Conservation (phyloP, 2,888 invertebrate genomes). For the Amblyjoppa fuscipennis region DNA sequence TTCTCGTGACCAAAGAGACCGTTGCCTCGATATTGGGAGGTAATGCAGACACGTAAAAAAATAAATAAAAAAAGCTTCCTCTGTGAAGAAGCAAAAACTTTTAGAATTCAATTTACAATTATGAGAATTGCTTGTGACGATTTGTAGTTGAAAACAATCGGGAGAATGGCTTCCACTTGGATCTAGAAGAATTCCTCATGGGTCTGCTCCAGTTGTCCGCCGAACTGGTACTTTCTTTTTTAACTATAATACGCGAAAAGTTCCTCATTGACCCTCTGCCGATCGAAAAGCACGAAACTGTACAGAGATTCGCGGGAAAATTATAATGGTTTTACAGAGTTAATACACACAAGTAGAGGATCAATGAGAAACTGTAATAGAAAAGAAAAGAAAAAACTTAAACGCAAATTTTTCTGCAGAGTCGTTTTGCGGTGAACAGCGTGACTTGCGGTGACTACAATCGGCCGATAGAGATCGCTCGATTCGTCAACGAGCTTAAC, state of each 20-base stretch:
- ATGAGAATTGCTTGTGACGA: background rate
- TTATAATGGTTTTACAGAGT: background rate
- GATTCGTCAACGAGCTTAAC: slow-evolving; percentile 94
- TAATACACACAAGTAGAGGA: too few species aligned
- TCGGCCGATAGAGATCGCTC: slow-evolving; percentile 92
- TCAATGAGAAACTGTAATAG: background rate
- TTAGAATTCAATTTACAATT: slow-evolving; percentile 18
- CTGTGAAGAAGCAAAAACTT: too few species aligned
- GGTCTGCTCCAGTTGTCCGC: slow-evolving; percentile 93
- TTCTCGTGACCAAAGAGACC: slow-evolving; percentile 91
- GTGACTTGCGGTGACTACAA: slow-evolving; percentile 94
- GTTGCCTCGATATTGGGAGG: slow-evolving; percentile 92
- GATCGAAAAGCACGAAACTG: too few species aligned
- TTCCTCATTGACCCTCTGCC: too few species aligned
- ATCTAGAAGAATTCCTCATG: slow-evolving; percentile 95
- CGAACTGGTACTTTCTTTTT: slow-evolving; percentile 89
- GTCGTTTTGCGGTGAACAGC: slow-evolving; percentile 93
- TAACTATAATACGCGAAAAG: background rate
- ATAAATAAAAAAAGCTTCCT: background rate
- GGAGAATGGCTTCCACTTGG: slow-evolving; percentile 94
- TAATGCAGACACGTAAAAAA: slow-evolving; percentile 82
- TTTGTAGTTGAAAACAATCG: slow-evolving; percentile 89
- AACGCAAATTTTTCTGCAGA: slow-evolving; percentile 84
- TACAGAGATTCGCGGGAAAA: background rate
- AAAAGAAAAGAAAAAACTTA: slow-evolving; percentile 6